phyloP scores from a whole-genome alignment of 2,113 vertebrate species.

The Lepus timidus region DNA sequence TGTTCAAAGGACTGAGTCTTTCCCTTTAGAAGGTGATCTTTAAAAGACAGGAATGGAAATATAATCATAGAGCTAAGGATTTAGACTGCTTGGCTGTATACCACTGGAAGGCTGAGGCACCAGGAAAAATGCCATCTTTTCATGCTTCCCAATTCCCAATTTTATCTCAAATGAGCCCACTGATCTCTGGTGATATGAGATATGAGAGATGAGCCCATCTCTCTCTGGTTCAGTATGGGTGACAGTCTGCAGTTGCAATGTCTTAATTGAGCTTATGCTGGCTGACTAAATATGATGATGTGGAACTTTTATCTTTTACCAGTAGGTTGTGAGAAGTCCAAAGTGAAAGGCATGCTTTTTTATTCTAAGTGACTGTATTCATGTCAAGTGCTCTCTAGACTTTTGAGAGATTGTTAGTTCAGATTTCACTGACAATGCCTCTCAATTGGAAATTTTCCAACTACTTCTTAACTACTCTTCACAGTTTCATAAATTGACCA shows the following conservation, averaged over 20 bases:
- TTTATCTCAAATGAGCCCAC: neutral
- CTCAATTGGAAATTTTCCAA: neutral
- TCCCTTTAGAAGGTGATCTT: neutral
- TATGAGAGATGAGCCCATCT: neutral
- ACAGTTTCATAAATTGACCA: neutral
- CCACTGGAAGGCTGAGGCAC: neutral
- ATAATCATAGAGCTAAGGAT: neutral
- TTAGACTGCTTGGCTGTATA: neutral
- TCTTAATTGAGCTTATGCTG: neutral
- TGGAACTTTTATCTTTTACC: neutral
- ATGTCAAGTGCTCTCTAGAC: neutral
- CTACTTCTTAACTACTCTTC: neutral
- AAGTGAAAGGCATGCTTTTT: neutral
- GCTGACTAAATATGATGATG: neutral
- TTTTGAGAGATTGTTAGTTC: neutral
- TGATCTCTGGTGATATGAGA: no score
- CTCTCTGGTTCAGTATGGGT: neutral
- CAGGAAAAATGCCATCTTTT: neutral
- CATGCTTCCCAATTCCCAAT: neutral
- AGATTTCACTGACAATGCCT: conserved; percentile 7
- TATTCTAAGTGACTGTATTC: neutral
- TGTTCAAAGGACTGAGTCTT: neutral
- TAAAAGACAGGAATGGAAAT: neutral
- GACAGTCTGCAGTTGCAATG: neutral
- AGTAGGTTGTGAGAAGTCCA: neutral